These are phyloP conservation scores for Trachemys scripta DNA, from an alignment of 2,113 vertebrate species.

Conservation along the genomic window DNA sequence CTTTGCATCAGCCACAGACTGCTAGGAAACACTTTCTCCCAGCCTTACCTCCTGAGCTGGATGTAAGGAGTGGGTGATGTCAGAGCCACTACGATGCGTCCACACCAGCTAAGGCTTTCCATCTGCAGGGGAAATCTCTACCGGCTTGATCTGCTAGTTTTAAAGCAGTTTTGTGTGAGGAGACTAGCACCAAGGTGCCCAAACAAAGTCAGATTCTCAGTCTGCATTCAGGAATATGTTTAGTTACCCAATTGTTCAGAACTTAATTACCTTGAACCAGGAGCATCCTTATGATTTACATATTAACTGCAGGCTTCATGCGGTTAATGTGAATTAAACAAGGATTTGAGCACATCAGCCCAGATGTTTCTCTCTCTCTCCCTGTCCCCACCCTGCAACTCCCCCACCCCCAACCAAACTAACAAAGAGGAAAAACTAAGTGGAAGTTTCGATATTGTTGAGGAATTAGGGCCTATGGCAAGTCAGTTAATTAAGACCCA, in stretches of 20 bases:
- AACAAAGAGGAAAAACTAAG: neutral
- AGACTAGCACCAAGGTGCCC: neutral
- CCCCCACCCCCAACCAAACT: neutral
- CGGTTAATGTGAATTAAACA: neutral
- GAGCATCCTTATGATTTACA: neutral
- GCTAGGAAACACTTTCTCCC: neutral
- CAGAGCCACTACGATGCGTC: accelerated
- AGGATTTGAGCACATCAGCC: neutral
- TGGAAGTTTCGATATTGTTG: accelerated
- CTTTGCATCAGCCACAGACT: neutral
- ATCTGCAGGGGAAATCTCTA: neutral
- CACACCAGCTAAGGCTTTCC: neutral
- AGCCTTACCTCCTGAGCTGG: neutral
- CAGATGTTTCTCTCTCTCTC: neutral
- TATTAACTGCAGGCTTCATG: neutral
- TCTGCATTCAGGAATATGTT: neutral
- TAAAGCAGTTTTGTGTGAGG: neutral
- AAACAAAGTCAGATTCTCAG: neutral
- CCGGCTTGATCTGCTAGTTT: neutral
- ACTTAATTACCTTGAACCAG: neutral
- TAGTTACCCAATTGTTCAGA: neutral
- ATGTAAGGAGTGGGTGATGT: neutral
- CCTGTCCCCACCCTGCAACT: too few species aligned
- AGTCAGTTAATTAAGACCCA: neutral
- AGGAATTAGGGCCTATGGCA: neutral